Conservation (phyloP, 2,113 vertebrate species). For the Lophius piscatorius region DNA sequence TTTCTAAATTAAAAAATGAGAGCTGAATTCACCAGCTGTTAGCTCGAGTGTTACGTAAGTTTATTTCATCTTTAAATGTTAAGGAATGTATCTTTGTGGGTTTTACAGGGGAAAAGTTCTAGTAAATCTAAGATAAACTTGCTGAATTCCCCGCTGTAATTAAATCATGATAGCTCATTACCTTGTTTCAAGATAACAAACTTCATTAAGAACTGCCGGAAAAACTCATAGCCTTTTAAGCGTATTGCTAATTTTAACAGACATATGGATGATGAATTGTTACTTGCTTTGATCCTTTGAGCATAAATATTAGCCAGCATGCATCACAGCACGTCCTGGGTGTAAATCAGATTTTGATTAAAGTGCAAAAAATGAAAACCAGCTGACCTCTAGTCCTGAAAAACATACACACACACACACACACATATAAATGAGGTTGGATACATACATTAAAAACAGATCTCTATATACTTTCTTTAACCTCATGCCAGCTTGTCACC, state of each 20-base stretch:
- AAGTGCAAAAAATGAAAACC: conserved; percentile 43
- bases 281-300: conserved; percentile 39
- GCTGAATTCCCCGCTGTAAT: conserved; percentile 38
- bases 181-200: conserved; percentile 54
- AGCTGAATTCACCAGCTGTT: no score
- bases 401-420: conserved; percentile 5
- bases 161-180: conserved; percentile 60
- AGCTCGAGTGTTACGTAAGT: no score
- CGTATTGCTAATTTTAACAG: conserved; percentile 53
- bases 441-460: conserved; percentile 8
- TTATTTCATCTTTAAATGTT: not conserved
- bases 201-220: conserved; percentile 57
- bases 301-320: conserved; percentile 7
- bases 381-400: conserved; percentile 17
- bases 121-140: conserved; percentile 27
- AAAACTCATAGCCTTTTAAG: conserved; percentile 37
- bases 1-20: no score
- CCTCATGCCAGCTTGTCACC: no score
- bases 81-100: conserved; percentile 23
- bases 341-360: conserved; percentile 50
- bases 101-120: conserved; percentile 15
- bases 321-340: conserved; percentile 14
- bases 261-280: conserved; percentile 22
- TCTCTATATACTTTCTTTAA: no score
- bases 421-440: not conserved